Conservation (phyloP, 1,140 invertebrate genomes). For the Homarus americanus region DNA sequence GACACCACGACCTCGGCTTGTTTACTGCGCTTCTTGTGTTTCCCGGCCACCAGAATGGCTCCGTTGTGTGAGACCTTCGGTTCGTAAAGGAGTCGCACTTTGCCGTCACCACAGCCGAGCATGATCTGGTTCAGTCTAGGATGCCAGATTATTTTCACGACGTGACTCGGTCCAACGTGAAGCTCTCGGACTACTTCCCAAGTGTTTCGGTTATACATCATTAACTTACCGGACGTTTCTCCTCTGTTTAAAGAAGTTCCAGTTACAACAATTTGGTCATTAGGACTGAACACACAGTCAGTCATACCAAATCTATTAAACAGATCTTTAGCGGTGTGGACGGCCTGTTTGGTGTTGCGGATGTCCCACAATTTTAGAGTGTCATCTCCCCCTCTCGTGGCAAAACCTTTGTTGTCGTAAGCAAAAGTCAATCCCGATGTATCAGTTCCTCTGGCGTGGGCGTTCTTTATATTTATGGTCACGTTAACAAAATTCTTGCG, state of each 20-base stretch:
- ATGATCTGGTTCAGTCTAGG: conserved; percentile 98
- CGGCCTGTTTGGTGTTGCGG: conserved; percentile 87
- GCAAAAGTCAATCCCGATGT: conserved; percentile 93
- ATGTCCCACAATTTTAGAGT: conserved; percentile 98
- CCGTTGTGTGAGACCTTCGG: conserved; percentile 90
- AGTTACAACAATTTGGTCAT: conserved; percentile 93
- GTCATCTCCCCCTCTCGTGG: conserved; percentile 93
- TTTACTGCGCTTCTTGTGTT: conserved; percentile 85
- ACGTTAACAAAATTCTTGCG: conserved; percentile 85
- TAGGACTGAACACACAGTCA: conserved; percentile 95
- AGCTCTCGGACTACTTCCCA: conserved; percentile 88
- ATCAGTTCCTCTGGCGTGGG: conserved; percentile 89
- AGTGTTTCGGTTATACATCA: conserved; percentile 90
- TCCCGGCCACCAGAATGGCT: conserved; percentile 93
- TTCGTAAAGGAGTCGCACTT: conserved; percentile 94
- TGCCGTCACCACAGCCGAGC: conserved; percentile 93
- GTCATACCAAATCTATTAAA: conserved; percentile 92
- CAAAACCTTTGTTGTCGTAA: conserved; percentile 89
- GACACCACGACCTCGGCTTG: conserved; percentile 91
- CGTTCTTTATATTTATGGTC: conserved; percentile 86
- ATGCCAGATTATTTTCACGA: conserved; percentile 96
- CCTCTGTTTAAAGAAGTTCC: conserved; percentile 89
- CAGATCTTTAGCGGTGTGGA: conserved; percentile 85
- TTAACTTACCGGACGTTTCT: conserved; percentile 85
- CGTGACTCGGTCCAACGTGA: conserved; percentile 85